Conservation (phyloP, 2,888 invertebrate species). For the Tiliacea aurago region DNA sequence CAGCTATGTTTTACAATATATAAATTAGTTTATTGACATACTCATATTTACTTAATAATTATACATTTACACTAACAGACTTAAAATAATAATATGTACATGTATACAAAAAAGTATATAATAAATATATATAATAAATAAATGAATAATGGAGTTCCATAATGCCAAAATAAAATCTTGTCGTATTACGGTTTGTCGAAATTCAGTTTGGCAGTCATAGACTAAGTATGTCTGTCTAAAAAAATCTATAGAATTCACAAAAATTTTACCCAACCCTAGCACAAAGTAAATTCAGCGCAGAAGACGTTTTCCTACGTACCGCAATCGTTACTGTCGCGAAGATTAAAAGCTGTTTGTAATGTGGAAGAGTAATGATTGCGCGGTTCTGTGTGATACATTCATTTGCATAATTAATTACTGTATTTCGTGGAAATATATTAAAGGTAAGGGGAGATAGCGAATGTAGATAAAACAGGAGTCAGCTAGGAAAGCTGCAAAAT, state of each 20-base stretch:
- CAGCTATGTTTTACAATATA: no score
- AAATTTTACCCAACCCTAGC: slow-evolving; percentile 6
- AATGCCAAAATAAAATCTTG: no score
- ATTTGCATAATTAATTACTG: slow-evolving; percentile 19
- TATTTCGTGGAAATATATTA: not conserved
- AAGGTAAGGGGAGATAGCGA: not conserved
- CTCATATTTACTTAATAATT: no score
- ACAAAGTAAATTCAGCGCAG: slow-evolving; percentile 8
- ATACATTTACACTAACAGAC: no score
- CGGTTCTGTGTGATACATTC: slow-evolving; percentile 9
- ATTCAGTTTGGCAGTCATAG: no score
- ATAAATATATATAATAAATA: no score
- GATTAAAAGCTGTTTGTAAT: slow-evolving; percentile 38
- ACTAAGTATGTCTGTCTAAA: no score
- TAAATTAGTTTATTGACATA: no score
- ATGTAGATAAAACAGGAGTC: not conserved
- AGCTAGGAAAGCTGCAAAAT: not conserved
- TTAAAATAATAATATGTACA: no score
- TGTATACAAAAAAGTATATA: no score
- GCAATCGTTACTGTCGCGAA: slow-evolving; percentile 14
- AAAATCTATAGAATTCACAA: not conserved
- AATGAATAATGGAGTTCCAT: no score
- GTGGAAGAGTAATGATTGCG: slow-evolving; percentile 27
- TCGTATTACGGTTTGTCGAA: no score
- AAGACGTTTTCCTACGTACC: slow-evolving; percentile 1